Evolutionary conservation across 2,113 vertebrate genomes (phyloP), one percentile per base, ranked within the genome.

Genomic region (Sisor rabdophorus): DNA sequence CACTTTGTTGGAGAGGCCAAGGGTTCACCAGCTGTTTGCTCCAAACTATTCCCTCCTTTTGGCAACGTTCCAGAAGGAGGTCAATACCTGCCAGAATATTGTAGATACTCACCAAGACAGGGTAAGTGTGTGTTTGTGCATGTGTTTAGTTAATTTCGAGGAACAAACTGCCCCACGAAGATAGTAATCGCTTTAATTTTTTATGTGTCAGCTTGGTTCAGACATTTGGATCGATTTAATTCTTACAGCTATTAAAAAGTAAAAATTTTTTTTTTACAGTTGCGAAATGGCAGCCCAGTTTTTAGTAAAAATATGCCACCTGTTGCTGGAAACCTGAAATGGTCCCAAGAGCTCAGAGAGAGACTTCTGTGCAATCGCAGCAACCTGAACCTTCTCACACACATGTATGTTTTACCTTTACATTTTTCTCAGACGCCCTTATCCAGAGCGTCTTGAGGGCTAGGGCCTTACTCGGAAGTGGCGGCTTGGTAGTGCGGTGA

Each of bases 271-370:
- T 20, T 72, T 65, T 53, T 86, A 32, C 78, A 93, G 90, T 80
- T 87, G 82, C 87, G 73, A 79, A 86, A 85, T n/a, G 86, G 86
- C 78, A 78, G 61, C 81, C 82, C 71, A 24, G 40, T 85, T 56
- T 77, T 93, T 74, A 84, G 90, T 72, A 92, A 93, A 86, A 93
- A 90, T 73, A 87, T 89, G 88, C 87, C 87, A 13, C 9, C 55
- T 5, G 88, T 91, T 83, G 86, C 90, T 15, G 92, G 92, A 17
- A 93, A 89, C 85, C 90, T 91, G 65, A 93, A 92, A 88, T 88
- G 87, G 83, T 92, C 91, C 22, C 87, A 86, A 65, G 87, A 92
- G 80, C 88, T 91, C 67, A 78, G 87, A 8, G 82, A 81, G 85
- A 87, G 89, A n/a, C 86, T 92, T 80, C 84, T 89, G 73, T 87